These are phyloP conservation scores for Eremophila alpestris DNA, from an alignment of 2,797 vertebrate genomes.

Conservation along the genomic window DNA sequence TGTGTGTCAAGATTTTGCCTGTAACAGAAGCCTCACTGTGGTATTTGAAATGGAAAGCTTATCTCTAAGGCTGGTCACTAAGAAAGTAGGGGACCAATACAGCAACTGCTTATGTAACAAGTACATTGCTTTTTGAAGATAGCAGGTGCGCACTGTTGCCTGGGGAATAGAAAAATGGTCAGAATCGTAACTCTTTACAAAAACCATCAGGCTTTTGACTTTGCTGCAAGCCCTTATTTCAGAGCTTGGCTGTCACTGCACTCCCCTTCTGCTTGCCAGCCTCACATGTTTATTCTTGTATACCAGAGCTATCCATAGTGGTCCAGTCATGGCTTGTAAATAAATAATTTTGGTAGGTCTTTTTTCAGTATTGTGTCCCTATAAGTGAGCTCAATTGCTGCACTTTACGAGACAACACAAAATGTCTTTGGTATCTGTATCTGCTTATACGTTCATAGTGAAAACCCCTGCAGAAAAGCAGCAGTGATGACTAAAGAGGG, in stretches of 20 bases:
- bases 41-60: conserved; percentile 12
- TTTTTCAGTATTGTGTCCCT: not conserved
- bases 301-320: not conserved
- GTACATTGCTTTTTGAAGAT: conserved; percentile 18
- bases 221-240: not conserved
- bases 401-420: not conserved
- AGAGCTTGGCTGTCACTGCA: not conserved
- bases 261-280: not conserved
- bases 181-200: not conserved
- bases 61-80: not conserved
- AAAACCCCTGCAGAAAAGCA: not conserved
- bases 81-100: not conserved
- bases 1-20: not conserved
- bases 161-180: not conserved
- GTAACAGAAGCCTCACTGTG: not conserved
- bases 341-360: not conserved
- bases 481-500: not conserved
- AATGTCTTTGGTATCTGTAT: not conserved
- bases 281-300: not conserved
- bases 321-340: not conserved
- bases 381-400: not conserved
- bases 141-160: not conserved
- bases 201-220: conserved; percentile 1
- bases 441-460: not conserved
- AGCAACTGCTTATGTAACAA: not conserved